Evolutionary conservation across 2,888 invertebrate species (phyloP), one percentile per base, ranked within the genome.

Genomic region (Cephus pulcher): DNA sequence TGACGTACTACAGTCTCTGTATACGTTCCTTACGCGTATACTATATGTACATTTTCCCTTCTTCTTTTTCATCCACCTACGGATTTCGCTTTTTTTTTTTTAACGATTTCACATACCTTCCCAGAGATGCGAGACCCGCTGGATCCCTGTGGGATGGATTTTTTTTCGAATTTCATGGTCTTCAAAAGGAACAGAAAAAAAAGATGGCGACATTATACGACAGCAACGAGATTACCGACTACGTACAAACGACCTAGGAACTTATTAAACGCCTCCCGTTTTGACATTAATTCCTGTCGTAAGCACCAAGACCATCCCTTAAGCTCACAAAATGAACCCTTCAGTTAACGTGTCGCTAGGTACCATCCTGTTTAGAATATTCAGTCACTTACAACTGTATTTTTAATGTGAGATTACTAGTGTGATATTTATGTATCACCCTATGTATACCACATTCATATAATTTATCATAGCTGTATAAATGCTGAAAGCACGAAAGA

Each of bases 361-460:
- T 34, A 35, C 11, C 35, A 12, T 83, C 83, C 84, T 75, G 82
- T 77, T 82, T 85, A 80, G 73, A 75, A 79, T 81, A 82, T 74
- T 34, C 35, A 56, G 15, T 23, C 35, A 34, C 23, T 34, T 15
- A 35, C 74, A 83, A 85, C 73, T 69, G 76, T 76, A 77, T 75
- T 71, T 70, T 76, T 75, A 79, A 69, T 74, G 33, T 73, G 79
- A 81, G 85, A 86, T 85, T 83, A 83, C 80, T 74, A 77, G 81
- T 71, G 80, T 77, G 84, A 85, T 86, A 86, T 84, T 83, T 79
- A 82, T 84, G 80, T 82, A 76, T 69, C 32, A 15, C 32, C 71
- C 71, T 56, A 56, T 23, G 9, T 23, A 23, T 23, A 56, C 23
- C 40, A 56, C 6, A 56, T 56, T 23, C 9, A 23, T 23, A 15